Percentiles rank a stretch among this genome's conserved stretches.
phyloP scores from a whole-genome alignment of 2,797 vertebrate species.

The Lepus oiostolus region DNA sequence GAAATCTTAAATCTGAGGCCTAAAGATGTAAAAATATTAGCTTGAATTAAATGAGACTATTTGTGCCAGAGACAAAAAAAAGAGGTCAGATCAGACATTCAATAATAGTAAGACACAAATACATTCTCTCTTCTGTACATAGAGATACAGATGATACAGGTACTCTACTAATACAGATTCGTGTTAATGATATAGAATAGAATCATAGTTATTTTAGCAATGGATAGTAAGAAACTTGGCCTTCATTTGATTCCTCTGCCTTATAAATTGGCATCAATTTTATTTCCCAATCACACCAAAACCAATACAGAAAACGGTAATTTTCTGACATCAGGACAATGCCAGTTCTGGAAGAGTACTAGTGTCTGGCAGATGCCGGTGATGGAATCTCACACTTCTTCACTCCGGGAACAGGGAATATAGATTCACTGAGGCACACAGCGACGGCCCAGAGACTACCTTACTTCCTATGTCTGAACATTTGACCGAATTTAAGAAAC shows the following conservation, averaged over 20 bases:
- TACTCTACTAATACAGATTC: slow-evolving; percentile 6
- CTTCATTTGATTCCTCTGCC: neutral
- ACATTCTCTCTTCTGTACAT: neutral
- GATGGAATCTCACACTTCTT: neutral
- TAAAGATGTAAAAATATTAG: neutral
- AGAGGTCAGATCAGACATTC: slow-evolving; percentile 7
- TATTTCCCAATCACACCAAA: slow-evolving; percentile 39
- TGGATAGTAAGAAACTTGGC: neutral
- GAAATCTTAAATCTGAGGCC: slow-evolving; percentile 30
- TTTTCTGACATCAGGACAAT: neutral
- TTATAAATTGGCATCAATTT: neutral
- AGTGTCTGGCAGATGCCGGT: neutral
- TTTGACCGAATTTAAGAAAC: slow-evolving; percentile 72
- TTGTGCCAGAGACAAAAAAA: neutral
- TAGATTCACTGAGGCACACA: neutral
- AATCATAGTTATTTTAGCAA: neutral
- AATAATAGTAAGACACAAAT: slow-evolving; percentile 53
- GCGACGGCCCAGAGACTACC: slow-evolving; percentile 33
- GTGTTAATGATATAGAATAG: neutral
- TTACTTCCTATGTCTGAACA: slow-evolving; percentile 69
- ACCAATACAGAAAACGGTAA: slow-evolving; percentile 43
- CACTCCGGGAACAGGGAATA: neutral
- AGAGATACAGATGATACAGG: neutral
- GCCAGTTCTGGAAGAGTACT: neutral
- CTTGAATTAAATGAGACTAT: slow-evolving; percentile 58